These are phyloP conservation scores for Pycnomerus fuliginosus DNA, from an alignment of 2,888 invertebrate species.

Conservation along the genomic window DNA sequence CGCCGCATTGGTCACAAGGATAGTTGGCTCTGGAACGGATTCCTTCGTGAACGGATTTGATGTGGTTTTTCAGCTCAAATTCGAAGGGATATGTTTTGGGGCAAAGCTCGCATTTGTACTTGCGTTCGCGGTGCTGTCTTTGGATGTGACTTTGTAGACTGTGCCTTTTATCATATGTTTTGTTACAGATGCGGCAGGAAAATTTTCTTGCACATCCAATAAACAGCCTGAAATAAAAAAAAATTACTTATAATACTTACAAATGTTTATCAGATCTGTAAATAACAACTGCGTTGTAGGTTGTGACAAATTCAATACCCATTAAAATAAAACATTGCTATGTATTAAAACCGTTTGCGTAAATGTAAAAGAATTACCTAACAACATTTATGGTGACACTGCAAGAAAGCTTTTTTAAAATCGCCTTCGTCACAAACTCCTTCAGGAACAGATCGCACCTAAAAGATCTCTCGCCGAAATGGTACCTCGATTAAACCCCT, in stretches of 20 bases:
- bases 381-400: no score
- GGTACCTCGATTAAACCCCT: constrained; percentile 66
- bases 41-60: constrained; percentile 24
- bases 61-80: constrained; percentile 21
- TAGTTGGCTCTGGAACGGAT: no score
- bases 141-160: no score
- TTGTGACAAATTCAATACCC: constrained; percentile 6
- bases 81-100: constrained; percentile 21
- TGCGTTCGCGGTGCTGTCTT: not conserved
- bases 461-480: no score
- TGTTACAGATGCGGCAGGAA: constrained; percentile 33
- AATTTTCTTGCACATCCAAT: constrained; percentile 15
- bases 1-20: no score
- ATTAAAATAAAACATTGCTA: no score
- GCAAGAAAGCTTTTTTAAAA: not conserved
- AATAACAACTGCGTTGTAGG: constrained; percentile 8
- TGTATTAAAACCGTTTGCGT: no score
- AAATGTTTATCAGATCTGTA: no score
- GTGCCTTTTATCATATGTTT: constrained; percentile 22
- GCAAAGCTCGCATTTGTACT: constrained; percentile 25
- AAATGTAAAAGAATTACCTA: no score
- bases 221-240: no score
- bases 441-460: not conserved
- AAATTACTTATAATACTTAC: constrained; percentile 11
- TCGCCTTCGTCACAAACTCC: not conserved